These are phyloP conservation scores for Orbicella faveolata DNA, from an alignment of 64 coral and sea anemone genomes.

Conservation along the genomic window DNA sequence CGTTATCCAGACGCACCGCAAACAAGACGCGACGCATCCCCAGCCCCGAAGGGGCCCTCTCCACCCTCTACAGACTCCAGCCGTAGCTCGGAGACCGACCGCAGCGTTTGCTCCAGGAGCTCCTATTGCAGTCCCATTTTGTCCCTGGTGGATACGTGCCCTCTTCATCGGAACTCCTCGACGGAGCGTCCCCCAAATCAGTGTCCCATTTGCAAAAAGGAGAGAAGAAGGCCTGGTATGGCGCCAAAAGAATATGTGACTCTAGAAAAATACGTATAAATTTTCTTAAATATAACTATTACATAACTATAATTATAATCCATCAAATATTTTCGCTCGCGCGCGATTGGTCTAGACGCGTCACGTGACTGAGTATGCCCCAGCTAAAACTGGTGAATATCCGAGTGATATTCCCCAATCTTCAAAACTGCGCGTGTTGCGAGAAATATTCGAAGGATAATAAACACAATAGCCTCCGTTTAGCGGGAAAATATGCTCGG, in stretches of 20 bases:
- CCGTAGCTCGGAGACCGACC: slow-evolving; percentile 21
- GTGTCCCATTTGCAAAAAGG: slow-evolving; percentile 81
- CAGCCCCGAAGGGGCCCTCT: neutral
- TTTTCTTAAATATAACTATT: neutral
- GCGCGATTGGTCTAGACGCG: neutral
- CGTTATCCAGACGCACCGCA: neutral
- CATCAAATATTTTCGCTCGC: neutral
- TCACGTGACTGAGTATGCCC: no score
- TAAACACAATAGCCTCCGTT: no score
- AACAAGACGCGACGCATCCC: neutral
- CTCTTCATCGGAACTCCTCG: slow-evolving; percentile 52
- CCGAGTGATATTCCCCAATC: no score
- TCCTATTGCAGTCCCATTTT: slow-evolving; percentile 89
- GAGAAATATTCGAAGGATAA: no score
- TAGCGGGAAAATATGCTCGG: no score
- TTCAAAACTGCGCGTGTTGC: no score
- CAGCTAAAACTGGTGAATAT: no score
- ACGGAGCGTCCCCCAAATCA: slow-evolving; percentile 56
- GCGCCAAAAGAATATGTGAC: slow-evolving; percentile 50
- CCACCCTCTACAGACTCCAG: slow-evolving; percentile 15
- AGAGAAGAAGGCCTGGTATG: slow-evolving; percentile 45
- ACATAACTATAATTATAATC: neutral
- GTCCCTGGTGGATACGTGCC: slow-evolving; percentile 70
- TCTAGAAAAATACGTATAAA: slow-evolving; percentile 76
- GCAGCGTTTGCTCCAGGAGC: slow-evolving; percentile 29